Base-by-base conservation (phyloP, 2,113 vertebrate genomes). In the Melanerpes aurifrons region DNA sequence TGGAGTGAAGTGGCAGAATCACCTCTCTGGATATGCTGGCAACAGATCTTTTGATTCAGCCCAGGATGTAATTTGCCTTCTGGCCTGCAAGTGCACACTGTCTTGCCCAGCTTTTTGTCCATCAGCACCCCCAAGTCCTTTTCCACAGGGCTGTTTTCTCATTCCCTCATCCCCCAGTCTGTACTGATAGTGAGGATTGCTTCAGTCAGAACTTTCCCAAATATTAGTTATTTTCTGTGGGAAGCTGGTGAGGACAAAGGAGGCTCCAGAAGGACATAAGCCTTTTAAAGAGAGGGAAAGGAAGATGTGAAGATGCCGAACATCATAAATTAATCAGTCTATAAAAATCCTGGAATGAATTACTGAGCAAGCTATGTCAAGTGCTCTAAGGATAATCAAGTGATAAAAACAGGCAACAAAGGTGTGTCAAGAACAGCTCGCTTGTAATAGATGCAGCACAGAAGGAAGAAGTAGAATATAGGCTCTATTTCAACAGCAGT, bases 341-440 rank as follows among this genome's bases (percentile, higher is more conserved):
- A 45, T 86, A 80, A 90, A 92, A 87, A 70, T 64, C 48, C 31
- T 77, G 66, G 47, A 91, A 61, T 4, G 9, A 90, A 93, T 67
- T 80, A 76, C 79, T 74, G 31, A 86, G 87, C 61, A 86, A 87
- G 63, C 64, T 72, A 70, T 17, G 3, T 77, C 32, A 91, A 89
- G 64, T 89, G 82, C 61, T 64, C 73, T 73, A 62, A 76, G 89
- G 87, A 92, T 89, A 80, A 85, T 37, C 37, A 87, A 86, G 68
- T 63, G 75, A 91, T 84, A 74, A 35, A 70, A 87, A 63, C 59
- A 80, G 28, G 18, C 81, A 87, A 63, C 68, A 83, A 45, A 53
- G 35, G 37, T 83, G 72, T 90, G 57, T 86, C 1, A 0, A 78
- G 53, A 78, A 64, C 48, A 78, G 62, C 48, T 90, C 47, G 53